A percentile compares a stretch with the other conserved stretches of the same genome.
These are phyloP conservation scores for Lordiphosa fenestrarum DNA, from an alignment of 2,888 invertebrate species.

Conservation along the genomic window DNA sequence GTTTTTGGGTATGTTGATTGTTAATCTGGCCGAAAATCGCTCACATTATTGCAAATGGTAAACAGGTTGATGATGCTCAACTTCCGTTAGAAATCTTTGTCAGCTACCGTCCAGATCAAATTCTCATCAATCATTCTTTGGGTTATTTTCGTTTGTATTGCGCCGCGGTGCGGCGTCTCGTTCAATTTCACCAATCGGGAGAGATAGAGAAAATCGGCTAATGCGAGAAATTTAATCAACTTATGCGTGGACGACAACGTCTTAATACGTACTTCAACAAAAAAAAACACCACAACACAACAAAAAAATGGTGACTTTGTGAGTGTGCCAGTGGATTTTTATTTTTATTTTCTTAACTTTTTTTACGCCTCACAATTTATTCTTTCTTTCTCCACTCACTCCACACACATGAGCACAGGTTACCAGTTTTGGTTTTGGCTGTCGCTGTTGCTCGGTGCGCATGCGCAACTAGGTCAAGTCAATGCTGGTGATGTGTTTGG, in stretches of 20 bases:
- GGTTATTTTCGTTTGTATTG: conserved; percentile 27
- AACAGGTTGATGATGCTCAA: conserved; percentile 27
- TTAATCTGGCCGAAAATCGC: conserved; percentile 54
- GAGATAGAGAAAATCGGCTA: conserved; percentile 61
- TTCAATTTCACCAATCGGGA: conserved; percentile 47
- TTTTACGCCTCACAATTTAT: conserved; percentile 51
- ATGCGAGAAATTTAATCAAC: conserved; percentile 74
- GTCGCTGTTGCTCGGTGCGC: conserved; percentile 31
- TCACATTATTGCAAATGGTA: conserved; percentile 15
- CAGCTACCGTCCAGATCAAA: conserved; percentile 35
- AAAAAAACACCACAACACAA: too few species aligned
- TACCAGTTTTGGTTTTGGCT: conserved; percentile 63
- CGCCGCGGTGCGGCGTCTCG: background rate
- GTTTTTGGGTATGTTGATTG: conserved; percentile 32
- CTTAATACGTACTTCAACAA: conserved; percentile 51
- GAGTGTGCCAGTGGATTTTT: conserved; percentile 42
- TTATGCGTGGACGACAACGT: conserved; percentile 60
- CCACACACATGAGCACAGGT: conserved; percentile 35
- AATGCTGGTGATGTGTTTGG: conserved; percentile 38
- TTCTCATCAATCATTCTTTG: conserved; percentile 69
- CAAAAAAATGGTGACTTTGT: conserved; percentile 14
- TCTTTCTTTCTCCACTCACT: conserved; percentile 47
- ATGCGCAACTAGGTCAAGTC: conserved; percentile 63
- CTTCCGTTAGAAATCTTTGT: conserved; percentile 55
- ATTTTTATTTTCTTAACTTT: conserved; percentile 16